Evolutionary conservation across 2,797 vertebrate genomes (phyloP), one percentile per base, ranked within the genome.

Genomic region (Acanthurus leucopareius): DNA sequence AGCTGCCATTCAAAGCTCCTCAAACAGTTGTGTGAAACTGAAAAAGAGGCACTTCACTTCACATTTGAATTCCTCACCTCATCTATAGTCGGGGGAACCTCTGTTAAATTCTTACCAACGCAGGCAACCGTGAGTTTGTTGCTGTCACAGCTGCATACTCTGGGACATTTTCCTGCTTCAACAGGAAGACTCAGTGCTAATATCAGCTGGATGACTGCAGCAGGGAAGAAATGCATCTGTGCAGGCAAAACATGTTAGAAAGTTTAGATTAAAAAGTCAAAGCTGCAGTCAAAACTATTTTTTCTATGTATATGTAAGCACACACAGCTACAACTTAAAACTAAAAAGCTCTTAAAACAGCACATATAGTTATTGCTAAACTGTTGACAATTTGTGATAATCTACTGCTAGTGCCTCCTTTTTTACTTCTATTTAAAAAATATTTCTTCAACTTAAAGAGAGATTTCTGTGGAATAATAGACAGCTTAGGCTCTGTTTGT

Each of bases 111-210:
- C 91, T 96, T 96, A 2, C 92, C 82, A 5, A 90, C 57, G 73
- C 97, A 98, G 49, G 89, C 56, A 1, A 97, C 94, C 0, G 93
- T 92, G 54, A 95, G 85, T 42, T 81, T 94, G 86, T 93, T 69
- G 73, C 88, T 85, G 87, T 99, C 95, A 0, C 98, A 99, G 85
- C 93, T 15, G 3, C 97, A 98, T 40, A 86, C n/a, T 42, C 14
- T 66, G 0, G 96, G 97, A 81, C 97, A 99, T 82, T 79, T 94
- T 16, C 86, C 38, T 0, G 93, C 87, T 7, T 86, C 79, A 0
- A 0, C 2, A 0, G 60, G 8, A 9, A n/a, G 80, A 79, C 0
- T 2, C 20, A 0, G 5, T 0, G 0, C 10, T 59, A 89, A 73
- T 77, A 93, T 47, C 56, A 95, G 58, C 20, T 96, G 32, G 7